A percentile compares a stretch with the other conserved stretches of the same genome.
phyloP scores from a whole-genome alignment of 2,113 vertebrate species.

The Spilogale gracilis region DNA sequence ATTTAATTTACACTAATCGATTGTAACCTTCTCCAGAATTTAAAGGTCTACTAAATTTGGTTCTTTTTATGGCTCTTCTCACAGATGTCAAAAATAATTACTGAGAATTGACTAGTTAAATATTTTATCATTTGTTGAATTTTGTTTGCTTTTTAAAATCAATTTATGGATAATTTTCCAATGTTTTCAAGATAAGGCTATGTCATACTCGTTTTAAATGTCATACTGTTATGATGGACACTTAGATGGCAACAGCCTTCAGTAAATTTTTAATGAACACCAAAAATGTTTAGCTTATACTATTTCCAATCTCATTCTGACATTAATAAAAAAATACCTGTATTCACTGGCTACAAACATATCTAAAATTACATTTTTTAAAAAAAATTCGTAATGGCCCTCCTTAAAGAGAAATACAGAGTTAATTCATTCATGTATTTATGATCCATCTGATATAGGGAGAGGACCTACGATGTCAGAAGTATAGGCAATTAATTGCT shows the following conservation, averaged over 20 bases:
- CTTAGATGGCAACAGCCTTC: not conserved
- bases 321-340: not conserved
- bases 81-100: not conserved
- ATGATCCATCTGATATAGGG: not conserved
- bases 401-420: not conserved
- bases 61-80: not conserved
- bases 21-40: not conserved
- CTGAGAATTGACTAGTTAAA: not conserved
- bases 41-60: not conserved
- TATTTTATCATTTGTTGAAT: not conserved
- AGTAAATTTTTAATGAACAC: not conserved
- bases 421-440: not conserved
- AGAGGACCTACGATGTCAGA: not conserved
- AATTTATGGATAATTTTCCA: not conserved
- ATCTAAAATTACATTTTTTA: not conserved
- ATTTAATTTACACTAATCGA: slow-evolving; percentile 7
- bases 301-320: not conserved
- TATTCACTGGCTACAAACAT: not conserved
- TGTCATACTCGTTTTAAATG: not conserved
- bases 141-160: not conserved
- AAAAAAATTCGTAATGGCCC: not conserved
- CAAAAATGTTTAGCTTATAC: not conserved
- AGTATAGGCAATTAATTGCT: not conserved
- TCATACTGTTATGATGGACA: not conserved
- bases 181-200: not conserved